Evolutionary conservation across 2,113 vertebrate genomes (phyloP).

Genomic region (Muntiacus muntjak): DNA sequence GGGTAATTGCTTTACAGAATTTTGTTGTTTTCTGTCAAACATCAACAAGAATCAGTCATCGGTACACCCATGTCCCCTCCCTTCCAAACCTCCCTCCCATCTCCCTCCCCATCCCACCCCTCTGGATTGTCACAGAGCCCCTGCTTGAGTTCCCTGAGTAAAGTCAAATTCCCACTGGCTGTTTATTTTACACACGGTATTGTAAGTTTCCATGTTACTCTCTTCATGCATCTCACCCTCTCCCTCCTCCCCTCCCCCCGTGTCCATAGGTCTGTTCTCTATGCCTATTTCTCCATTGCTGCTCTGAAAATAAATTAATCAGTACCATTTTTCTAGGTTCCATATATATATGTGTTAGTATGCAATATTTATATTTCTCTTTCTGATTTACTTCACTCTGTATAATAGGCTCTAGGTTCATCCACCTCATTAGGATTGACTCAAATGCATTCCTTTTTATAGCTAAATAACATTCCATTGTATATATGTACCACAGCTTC

Average conservation of each 20-base stretch:
- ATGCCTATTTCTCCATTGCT: not conserved
- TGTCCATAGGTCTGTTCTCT: not conserved
- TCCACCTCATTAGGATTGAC: not conserved
- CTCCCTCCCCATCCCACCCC: not conserved
- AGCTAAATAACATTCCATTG: not conserved
- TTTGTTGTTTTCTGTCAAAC: not conserved
- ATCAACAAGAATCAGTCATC: not conserved
- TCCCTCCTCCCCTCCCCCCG: not conserved
- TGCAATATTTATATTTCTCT: not conserved
- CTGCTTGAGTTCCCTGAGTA: not conserved
- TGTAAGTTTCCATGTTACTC: not conserved
- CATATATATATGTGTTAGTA: not conserved
- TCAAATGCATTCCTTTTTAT: not conserved
- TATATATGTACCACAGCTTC: not conserved
- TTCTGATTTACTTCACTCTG: not conserved
- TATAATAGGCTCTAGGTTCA: not conserved
- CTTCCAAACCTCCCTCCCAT: not conserved
- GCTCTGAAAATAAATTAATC: not conserved
- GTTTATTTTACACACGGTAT: not conserved
- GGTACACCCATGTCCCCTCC: not conserved
- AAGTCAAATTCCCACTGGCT: not conserved
- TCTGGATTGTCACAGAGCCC: not conserved
- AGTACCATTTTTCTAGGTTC: not conserved
- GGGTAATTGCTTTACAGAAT: not conserved
- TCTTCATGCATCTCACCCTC: not conserved